Evolutionary conservation across 2,888 invertebrate species (phyloP), one percentile per base, ranked within the genome.

Genomic region (Gastrophysa polygoni): DNA sequence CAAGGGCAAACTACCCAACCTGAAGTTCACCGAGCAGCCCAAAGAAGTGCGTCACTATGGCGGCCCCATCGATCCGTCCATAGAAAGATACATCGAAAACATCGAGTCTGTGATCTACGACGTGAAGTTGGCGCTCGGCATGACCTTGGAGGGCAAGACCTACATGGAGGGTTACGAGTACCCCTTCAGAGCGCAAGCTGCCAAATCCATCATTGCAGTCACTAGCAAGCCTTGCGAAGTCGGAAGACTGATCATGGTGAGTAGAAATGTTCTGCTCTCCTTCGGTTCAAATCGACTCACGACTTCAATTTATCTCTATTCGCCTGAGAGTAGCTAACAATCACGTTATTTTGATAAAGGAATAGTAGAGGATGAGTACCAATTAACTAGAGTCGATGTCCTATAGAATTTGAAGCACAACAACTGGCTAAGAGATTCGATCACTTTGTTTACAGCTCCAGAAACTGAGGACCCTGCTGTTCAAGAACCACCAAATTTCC

Each of bases 121-220:
- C 54, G 1, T 80, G 1, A 57, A 70, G 8, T 59, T 80, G 28
- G 76, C 75, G 24, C 55, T 76, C 0, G 81, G 80, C 47, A 48
- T 61, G 17, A 66, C 72, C 38, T 57, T 75, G 44, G 67, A 72
- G 52, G 71, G 77, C n/a, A 81, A 81, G n/a, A 89, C 90, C 0
- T 89, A 91, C 80, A 74, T 82, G 10, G 84, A 87, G 34, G 85
- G 90, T 0, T 74, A 88, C 11, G 79, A 86, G 0, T 89, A 91
- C 80, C 92, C 92, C 0, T 91, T 91, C 83, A 86, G 95, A 65
- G 84, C 91, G 0, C 89, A 88, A 1, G 91, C 94, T 0, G 85
- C 89, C 46, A 94, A 92, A 76, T 87, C 88, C 55, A 85, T 91
- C 66, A 82, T 95, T 72, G 86, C 86, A 44, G 84, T 92, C 0